A percentile compares a stretch with the other conserved stretches of the same genome.
phyloP scores from a whole-genome alignment of 2,113 vertebrate genomes.

The Pleuronectes platessa region DNA sequence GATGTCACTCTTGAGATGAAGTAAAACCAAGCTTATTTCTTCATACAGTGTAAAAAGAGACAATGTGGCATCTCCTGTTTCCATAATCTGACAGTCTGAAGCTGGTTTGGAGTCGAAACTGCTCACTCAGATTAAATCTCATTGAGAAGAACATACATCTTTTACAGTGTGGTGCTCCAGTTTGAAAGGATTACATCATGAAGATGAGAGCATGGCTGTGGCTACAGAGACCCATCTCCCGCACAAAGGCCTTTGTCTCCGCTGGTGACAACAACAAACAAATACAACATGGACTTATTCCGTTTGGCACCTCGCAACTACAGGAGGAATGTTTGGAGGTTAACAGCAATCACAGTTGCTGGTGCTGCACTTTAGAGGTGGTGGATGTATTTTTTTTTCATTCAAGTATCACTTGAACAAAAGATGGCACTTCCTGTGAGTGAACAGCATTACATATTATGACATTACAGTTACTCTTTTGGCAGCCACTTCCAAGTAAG shows the following conservation, averaged over 20 bases:
- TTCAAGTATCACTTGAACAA: constrained; percentile 5
- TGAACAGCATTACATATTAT: constrained; percentile 6
- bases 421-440: constrained; percentile 14
- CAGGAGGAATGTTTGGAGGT: constrained; percentile 53
- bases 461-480: constrained; percentile 2
- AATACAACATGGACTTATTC: constrained; percentile 49
- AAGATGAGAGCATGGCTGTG: constrained; percentile 47
- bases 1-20: constrained; percentile 21
- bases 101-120: neutral
- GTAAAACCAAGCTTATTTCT: constrained; percentile 41
- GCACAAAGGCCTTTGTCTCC: constrained; percentile 70
- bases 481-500: neutral
- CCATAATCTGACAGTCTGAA: neutral
- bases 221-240: constrained; percentile 38
- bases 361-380: neutral
- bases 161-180: constrained; percentile 54
- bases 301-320: constrained; percentile 55
- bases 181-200: constrained; percentile 56
- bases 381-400: neutral
- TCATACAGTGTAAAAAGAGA: constrained; percentile 17
- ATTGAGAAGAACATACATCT: constrained; percentile 8
- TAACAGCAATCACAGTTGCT: constrained; percentile 18
- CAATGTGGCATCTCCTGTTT: neutral
- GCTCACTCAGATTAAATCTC: neutral
- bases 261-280: constrained; percentile 55